Evolutionary conservation across 2,113 vertebrate species (phyloP).

Genomic region (Callaeas wilsoni): DNA sequence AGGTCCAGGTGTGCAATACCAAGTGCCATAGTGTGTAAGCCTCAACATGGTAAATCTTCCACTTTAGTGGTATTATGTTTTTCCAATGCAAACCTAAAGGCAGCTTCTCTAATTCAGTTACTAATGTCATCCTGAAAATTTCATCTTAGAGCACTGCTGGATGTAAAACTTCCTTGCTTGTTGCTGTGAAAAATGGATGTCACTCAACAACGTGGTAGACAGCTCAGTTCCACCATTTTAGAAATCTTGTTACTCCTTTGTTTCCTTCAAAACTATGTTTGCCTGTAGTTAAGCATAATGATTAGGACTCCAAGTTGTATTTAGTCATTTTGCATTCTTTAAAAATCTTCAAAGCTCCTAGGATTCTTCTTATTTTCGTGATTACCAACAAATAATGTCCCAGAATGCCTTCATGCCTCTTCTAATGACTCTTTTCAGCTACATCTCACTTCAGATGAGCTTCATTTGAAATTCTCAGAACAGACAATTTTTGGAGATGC

Average conservation of each 20-base stretch:
- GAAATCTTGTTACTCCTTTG: not conserved
- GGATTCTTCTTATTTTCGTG: not conserved
- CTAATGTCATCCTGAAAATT: not conserved
- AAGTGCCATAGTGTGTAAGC: fast-evolving
- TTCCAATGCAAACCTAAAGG: not conserved
- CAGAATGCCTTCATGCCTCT: not conserved
- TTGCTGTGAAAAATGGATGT: not conserved
- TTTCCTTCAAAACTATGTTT: not conserved
- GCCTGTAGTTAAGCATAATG: not conserved
- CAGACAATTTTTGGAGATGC: slow-evolving; percentile 1
- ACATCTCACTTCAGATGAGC: slow-evolving; percentile 18
- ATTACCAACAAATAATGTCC: not conserved
- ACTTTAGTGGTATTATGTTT: not conserved
- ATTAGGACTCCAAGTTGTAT: not conserved
- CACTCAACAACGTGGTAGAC: not conserved
- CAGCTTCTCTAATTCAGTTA: not conserved
- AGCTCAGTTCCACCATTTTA: not conserved
- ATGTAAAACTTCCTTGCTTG: not conserved
- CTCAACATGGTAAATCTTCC: not conserved
- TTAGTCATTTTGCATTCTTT: not conserved
- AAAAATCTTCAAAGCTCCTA: not conserved
- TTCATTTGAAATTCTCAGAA: slow-evolving; percentile 48
- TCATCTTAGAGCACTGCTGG: not conserved
- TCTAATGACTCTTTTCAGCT: slow-evolving; percentile 12
- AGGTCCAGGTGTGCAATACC: not conserved